Conservation (phyloP, 2,113 vertebrate species). For the Phasianus colchicus region DNA sequence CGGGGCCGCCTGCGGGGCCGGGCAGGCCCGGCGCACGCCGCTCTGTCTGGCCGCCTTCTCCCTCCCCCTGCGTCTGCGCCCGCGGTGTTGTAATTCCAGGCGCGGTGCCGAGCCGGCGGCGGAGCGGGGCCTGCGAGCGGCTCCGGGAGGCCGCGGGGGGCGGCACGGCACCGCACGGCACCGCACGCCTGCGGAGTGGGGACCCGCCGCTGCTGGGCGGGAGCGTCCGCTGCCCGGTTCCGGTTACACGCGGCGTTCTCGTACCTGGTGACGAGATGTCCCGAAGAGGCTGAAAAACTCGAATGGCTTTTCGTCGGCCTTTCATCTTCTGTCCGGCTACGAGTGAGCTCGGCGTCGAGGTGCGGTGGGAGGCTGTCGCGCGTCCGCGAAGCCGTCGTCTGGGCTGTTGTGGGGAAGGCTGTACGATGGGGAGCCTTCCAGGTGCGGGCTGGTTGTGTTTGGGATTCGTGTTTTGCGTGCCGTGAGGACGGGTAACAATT, state of each 20-base stretch:
- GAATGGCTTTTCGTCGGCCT: background rate
- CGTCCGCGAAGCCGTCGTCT: background rate
- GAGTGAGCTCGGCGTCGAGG: background rate
- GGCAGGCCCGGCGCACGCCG: background rate
- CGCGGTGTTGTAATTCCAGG: conserved; percentile 29
- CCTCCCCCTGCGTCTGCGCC: background rate
- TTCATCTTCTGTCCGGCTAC: background rate
- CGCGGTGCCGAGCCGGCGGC: conserved; percentile 14
- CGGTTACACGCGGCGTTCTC: background rate
- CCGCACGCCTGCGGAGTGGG: too few relatives aligned
- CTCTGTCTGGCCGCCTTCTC: background rate
- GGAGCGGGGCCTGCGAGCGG: background rate
- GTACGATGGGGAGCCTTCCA: background rate
- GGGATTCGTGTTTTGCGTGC: background rate
- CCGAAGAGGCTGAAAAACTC: background rate
- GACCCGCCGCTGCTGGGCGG: too few relatives aligned
- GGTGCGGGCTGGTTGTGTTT: background rate
- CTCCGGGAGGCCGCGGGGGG: background rate
- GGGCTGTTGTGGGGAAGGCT: background rate
- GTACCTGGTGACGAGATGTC: background rate
- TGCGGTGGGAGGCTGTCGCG: background rate
- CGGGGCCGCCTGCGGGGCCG: background rate
- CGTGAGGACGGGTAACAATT: background rate
- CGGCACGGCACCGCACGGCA: too few relatives aligned
- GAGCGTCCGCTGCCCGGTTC: background rate